These are phyloP conservation scores for Drosophila subquinaria DNA, from an alignment of 2,888 invertebrate genomes.

Conservation along the genomic window DNA sequence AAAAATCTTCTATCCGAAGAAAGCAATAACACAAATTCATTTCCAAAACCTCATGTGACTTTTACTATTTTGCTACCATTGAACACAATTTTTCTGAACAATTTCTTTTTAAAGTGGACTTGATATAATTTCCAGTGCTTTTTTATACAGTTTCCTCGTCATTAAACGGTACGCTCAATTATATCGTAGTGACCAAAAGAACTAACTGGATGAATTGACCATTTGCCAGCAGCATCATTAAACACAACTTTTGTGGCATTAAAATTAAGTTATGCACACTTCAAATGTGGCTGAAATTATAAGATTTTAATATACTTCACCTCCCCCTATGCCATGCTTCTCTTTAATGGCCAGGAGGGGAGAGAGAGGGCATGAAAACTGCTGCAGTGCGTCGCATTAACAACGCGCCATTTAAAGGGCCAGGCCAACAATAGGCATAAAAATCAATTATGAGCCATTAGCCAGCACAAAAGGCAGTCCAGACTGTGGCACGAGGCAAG, in stretches of 20 bases:
- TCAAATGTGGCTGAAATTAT: conserved; percentile 73
- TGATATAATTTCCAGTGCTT: background rate
- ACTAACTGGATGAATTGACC: conserved; percentile 20
- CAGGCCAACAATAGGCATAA: conserved; percentile 76
- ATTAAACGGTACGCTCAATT: conserved; percentile 9
- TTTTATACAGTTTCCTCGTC: conserved; percentile 10
- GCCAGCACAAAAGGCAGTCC: conserved; percentile 55
- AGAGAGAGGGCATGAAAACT: background rate
- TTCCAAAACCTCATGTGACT: no score
- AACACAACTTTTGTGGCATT: conserved; percentile 55
- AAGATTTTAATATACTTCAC: conserved; percentile 70
- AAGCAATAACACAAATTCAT: no score
- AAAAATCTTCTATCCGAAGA: no score
- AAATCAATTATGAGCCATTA: conserved; percentile 81
- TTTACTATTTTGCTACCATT: no score
- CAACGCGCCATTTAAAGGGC: conserved; percentile 69
- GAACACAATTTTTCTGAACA: no score
- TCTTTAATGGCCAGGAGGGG: background rate
- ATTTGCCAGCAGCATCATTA: conserved; percentile 62
- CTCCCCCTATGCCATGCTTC: background rate
- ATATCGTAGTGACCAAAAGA: conserved; percentile 13
- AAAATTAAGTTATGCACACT: conserved; percentile 71
- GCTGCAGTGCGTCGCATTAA: conserved; percentile 72
- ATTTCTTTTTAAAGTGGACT: background rate
- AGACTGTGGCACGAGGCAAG: conserved; percentile 20